Conservation (phyloP, 2,888 invertebrate genomes). For the Diloba caeruleocephala region DNA sequence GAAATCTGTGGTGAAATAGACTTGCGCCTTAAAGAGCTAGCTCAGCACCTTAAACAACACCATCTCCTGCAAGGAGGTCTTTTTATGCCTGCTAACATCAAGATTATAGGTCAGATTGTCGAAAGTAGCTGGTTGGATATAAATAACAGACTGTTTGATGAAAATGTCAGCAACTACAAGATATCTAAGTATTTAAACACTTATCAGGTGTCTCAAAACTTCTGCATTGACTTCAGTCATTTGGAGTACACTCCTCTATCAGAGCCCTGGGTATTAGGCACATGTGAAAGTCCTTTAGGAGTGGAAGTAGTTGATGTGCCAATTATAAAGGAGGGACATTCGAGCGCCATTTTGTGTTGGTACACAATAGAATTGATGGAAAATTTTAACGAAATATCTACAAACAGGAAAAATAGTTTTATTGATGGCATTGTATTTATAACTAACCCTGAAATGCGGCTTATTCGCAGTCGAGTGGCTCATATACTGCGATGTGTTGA, state of each 20-base stretch:
- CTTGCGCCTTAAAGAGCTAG: conserved; percentile 66
- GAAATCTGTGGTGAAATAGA: conserved; percentile 89
- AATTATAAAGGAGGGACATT: conserved; percentile 73
- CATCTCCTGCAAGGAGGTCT: conserved; percentile 81
- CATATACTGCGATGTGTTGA: conserved; percentile 72
- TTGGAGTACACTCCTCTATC: conserved; percentile 79
- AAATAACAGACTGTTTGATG: conserved; percentile 88
- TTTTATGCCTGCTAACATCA: conserved; percentile 86
- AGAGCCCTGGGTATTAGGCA: conserved; percentile 66
- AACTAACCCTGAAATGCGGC: conserved; percentile 67
- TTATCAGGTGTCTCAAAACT: conserved; percentile 89
- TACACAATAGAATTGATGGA: conserved; percentile 83
- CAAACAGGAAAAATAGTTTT: conserved; percentile 78
- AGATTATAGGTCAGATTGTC: conserved; percentile 89
- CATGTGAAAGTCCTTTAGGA: conserved; percentile 49
- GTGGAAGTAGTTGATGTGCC: conserved; percentile 63
- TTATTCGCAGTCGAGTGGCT: conserved; percentile 66
- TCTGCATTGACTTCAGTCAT: conserved; percentile 80
- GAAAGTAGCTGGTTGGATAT: conserved; percentile 89
- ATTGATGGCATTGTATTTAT: conserved; percentile 84
- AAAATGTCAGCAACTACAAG: conserved; percentile 86
- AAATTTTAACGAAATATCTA: conserved; percentile 73
- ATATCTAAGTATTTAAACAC: conserved; percentile 89
- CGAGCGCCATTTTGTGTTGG: conserved; percentile 89
- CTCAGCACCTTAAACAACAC: conserved; percentile 65